Conservation (phyloP, 2,113 vertebrate species). For the Stegastes partitus region DNA sequence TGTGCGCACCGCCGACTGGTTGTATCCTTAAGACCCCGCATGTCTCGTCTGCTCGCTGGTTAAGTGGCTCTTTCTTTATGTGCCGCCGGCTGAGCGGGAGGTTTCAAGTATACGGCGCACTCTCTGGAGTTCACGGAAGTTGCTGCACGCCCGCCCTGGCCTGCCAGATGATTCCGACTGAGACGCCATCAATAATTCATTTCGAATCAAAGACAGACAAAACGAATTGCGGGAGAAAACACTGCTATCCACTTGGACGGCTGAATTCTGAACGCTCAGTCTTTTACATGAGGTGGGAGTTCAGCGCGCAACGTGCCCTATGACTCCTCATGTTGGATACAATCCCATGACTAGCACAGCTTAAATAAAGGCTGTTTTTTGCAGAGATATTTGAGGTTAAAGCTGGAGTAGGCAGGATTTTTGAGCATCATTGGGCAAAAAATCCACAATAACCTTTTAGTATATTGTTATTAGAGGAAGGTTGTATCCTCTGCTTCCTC, state of each 20-base stretch:
- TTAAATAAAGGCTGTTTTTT: background rate
- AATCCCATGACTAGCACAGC: background rate
- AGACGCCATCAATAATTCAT: conserved; percentile 48
- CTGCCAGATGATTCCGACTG: conserved; percentile 25
- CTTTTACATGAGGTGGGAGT: conserved; percentile 12
- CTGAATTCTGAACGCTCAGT: conserved; percentile 8
- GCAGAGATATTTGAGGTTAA: background rate
- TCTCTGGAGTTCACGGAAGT: conserved; percentile 7
- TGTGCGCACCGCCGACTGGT: conserved; percentile 9
- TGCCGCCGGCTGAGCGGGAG: background rate
- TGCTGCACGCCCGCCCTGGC: background rate
- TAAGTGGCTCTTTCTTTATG: conserved; percentile 42
- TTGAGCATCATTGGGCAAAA: too few relatives aligned
- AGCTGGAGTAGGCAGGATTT: too few relatives aligned
- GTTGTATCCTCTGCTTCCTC: too few relatives aligned
- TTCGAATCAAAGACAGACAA: conserved; percentile 39
- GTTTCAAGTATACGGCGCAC: background rate
- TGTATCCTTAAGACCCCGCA: background rate
- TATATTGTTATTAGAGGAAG: too few relatives aligned
- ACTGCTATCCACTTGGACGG: conserved; percentile 6
- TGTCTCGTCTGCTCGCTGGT: background rate
- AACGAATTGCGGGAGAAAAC: conserved; percentile 27
- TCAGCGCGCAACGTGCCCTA: background rate
- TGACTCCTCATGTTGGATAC: background rate
- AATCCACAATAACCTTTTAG: too few relatives aligned